Evolutionary conservation across 2,888 invertebrate genomes (phyloP).

Genomic region (Plemyria rubiginata): DNA sequence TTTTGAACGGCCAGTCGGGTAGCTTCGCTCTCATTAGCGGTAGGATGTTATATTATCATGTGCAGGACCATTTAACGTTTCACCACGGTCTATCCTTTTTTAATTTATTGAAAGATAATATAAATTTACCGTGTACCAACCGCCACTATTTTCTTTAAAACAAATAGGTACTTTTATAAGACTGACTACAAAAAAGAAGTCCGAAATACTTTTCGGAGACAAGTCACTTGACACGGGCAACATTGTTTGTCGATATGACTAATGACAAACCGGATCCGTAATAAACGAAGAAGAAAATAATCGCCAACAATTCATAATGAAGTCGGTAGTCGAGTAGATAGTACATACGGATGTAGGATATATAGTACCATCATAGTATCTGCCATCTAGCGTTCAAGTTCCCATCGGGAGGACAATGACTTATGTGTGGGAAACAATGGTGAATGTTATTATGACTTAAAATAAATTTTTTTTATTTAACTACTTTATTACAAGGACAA

Average conservation of each 20-base stretch:
- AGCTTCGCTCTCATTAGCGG: slow-evolving; percentile 46
- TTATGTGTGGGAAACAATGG: slow-evolving; percentile 24
- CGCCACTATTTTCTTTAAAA: neutral
- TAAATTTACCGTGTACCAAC: no score
- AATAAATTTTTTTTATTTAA: no score
- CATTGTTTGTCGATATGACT: no score
- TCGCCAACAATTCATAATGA: neutral
- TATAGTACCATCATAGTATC: slow-evolving; percentile 9
- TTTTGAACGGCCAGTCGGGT: slow-evolving; percentile 11
- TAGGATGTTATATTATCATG: slow-evolving; percentile 48
- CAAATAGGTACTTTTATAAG: no score
- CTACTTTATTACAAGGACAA: no score
- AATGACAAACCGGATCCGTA: no score
- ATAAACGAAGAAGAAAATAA: neutral
- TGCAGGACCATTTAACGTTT: slow-evolving; percentile 47
- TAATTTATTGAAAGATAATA: slow-evolving; percentile 23
- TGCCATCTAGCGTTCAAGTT: slow-evolving; percentile 16
- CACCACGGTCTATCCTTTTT: slow-evolving; percentile 32
- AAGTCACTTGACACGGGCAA: no score
- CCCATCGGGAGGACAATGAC: slow-evolving; percentile 26
- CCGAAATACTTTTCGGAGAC: no score
- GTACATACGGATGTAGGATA: neutral
- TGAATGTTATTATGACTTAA: slow-evolving; percentile 18
- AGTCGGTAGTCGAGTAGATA: neutral
- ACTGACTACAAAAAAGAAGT: no score